Base-by-base conservation (phyloP, 2,888 invertebrate genomes). In the Hermaeophaga mercurialis region DNA sequence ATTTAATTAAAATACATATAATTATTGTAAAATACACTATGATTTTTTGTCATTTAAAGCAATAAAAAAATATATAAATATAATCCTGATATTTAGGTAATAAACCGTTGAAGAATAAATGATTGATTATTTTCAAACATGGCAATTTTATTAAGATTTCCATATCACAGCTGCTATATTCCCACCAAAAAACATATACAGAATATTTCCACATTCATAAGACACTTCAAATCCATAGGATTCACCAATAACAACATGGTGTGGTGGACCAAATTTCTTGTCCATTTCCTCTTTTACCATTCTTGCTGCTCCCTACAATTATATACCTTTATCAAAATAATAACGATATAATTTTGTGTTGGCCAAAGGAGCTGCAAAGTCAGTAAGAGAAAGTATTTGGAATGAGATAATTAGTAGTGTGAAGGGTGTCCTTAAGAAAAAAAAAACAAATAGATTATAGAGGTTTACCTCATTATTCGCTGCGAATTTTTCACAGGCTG, bases 191-290 rank as follows among this genome's bases (percentile, higher is more conserved):
- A 88, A 95, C 83, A 95, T 84, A 77, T 94, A 92, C 60, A 94
- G 82, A 59, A 94, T 84, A 66, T 89, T 89, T 74, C 90, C 91
- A 57, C 90, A 88, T 80, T 96, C 94, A 75, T 94, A 93, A 1
- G 94, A 92, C 58, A 96, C 85, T 77, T 94, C 94, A 78, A 94
- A 94, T 39, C 95, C 96, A 79, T 88, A 96, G 57, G 92, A 94
- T 82, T 97, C 96, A 4, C 97, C 97, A 3, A 97, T 90, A 0
- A 96, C 90, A n/a, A 90, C 93, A 78, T 95, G 94, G 86, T 96
- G 96, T 56, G 94, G 89, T 0, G 93, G 88, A 1, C 96, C 96
- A 77, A 94, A 96, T 76, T 94, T 94, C 79, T 94, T 95, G 79
- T 97, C 97, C 89, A 97, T 88, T 39, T 87, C 85, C 70, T 97